phyloP scores from a whole-genome alignment of 2,797 vertebrate genomes.

The Acipenser ruthenus region DNA sequence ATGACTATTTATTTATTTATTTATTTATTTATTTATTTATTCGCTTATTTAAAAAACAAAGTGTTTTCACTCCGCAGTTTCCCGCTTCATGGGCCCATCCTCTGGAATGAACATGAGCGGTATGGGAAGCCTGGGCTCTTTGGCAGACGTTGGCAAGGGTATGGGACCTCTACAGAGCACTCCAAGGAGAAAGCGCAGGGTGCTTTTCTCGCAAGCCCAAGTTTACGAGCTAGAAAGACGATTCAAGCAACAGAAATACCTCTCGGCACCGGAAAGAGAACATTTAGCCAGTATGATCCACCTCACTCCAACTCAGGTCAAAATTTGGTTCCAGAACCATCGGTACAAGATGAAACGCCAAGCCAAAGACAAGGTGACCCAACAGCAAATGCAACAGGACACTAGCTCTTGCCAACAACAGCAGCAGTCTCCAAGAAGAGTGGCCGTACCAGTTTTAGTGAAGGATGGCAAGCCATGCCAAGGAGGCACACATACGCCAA shows the following conservation, averaged over 20 bases:
- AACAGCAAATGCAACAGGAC: conserved; percentile 96
- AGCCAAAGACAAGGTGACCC: conserved; percentile 96
- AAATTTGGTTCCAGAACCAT: conserved; percentile 99
- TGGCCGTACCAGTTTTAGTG: conserved; percentile 92
- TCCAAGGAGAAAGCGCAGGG: conserved; percentile 86
- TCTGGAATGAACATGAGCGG: conserved; percentile 97
- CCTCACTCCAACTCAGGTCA: conserved; percentile 96
- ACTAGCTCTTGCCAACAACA: conserved; percentile 78
- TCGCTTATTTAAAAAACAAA: no score
- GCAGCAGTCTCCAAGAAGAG: conserved; percentile 86
- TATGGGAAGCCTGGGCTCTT: conserved; percentile 85
- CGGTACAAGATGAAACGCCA: conserved; percentile 98
- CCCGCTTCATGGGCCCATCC: conserved; percentile 96
- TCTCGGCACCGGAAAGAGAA: conserved; percentile 93
- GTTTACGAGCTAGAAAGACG: conserved; percentile 96
- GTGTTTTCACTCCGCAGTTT: conserved; percentile 61
- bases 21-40: no score
- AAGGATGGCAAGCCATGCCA: conserved; percentile 98
- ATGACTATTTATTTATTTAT: no score
- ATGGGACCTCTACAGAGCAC: conserved; percentile 91
- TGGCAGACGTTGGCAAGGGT: conserved; percentile 91
- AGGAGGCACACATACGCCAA: conserved; percentile 77
- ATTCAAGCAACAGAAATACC: conserved; percentile 98
- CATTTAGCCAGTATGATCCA: conserved; percentile 98
- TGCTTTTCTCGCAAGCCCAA: conserved; percentile 96